Evolutionary conservation across 2,113 vertebrate genomes (phyloP).

Genomic region (Chitala chitala): DNA sequence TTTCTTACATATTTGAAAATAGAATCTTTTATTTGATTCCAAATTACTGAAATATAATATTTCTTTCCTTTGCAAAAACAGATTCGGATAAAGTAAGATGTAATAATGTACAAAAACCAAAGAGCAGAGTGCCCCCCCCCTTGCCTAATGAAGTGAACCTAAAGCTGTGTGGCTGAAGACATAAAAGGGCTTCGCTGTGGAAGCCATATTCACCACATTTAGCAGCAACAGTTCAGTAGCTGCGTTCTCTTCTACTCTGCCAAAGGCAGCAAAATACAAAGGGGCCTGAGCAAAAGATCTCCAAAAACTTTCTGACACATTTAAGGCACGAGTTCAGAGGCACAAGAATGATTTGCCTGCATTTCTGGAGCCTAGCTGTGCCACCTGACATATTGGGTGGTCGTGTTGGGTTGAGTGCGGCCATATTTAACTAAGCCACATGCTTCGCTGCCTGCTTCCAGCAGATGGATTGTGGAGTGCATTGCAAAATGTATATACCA

Average conservation of each 20-base stretch:
- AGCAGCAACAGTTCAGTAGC: background rate
- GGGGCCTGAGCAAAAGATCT: background rate
- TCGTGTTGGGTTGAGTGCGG: no score
- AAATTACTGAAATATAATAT: conserved; percentile 29
- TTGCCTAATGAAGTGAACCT: background rate
- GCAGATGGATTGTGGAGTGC: no score
- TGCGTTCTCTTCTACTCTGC: background rate
- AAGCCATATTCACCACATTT: background rate
- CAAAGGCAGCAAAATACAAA: background rate
- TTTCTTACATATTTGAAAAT: conserved; percentile 38
- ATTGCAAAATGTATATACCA: no score
- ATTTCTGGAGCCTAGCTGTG: no score
- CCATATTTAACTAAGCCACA: no score
- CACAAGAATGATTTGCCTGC: no score
- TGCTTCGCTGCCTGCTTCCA: no score
- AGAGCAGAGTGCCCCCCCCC: background rate
- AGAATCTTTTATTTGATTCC: conserved; percentile 24
- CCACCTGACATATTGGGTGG: no score
- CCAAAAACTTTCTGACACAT: background rate
- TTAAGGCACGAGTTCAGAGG: no score
- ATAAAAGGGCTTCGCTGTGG: background rate
- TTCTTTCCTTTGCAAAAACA: conserved; percentile 23
- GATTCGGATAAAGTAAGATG: conserved; percentile 7
- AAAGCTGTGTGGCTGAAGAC: background rate
- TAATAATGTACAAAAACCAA: conserved; percentile 34